Evolutionary conservation across 2,113 vertebrate genomes (phyloP).

Genomic region (Bucco capensis): DNA sequence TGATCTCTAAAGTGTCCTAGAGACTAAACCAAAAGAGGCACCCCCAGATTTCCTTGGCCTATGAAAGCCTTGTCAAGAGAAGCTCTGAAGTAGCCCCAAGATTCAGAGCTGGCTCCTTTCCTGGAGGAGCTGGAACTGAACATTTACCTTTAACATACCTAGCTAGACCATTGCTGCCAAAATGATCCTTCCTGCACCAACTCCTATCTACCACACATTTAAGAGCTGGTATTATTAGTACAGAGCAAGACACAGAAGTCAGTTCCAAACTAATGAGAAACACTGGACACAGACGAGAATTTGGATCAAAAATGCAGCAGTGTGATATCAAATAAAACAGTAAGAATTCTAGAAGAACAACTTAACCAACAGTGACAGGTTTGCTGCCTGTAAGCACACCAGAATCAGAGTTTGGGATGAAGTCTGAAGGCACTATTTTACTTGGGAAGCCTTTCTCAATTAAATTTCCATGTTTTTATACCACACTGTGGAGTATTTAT

Average conservation of each 20-base stretch:
- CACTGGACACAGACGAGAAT: neutral
- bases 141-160: neutral
- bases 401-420: neutral
- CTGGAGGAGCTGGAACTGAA: too few species aligned
- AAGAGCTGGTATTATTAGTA: neutral
- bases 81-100: too few species aligned
- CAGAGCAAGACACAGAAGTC: neutral
- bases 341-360: neutral
- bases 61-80: too few species aligned
- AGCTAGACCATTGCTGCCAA: neutral
- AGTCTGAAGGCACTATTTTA: neutral
- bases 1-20: too few species aligned
- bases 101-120: too few species aligned
- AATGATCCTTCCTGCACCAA: neutral
- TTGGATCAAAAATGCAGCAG: neutral
- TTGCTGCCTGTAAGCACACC: neutral
- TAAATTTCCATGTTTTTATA: neutral
- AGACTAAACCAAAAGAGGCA: too few species aligned
- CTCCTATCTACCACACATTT: neutral
- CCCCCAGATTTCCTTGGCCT: too few species aligned
- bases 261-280: neutral
- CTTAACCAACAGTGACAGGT: neutral
- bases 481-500: neutral
- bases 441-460: neutral
- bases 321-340: neutral